Evolutionary conservation across 2,797 vertebrate genomes (phyloP), one percentile per base, ranked within the genome.

Genomic region (Benthosema pterotum): DNA sequence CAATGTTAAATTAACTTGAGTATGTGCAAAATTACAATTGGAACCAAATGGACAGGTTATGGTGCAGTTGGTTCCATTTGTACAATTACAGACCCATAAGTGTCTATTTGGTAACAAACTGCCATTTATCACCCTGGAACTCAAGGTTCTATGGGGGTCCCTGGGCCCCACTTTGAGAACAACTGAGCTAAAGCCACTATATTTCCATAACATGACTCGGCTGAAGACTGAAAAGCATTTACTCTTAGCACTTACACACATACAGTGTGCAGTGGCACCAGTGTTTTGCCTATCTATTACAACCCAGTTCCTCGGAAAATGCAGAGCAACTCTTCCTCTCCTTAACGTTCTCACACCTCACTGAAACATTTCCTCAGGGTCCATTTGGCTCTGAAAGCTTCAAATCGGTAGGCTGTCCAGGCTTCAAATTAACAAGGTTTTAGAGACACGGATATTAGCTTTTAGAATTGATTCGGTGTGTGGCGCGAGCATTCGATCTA

Each of bases 361-460:
- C 49, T 80, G 74, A 59, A 73, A 75, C 79, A 78, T 84, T 82
- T 69, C 69, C 78, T 80, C 74, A 65, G 62, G 80, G 72, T 76
- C 79, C 65, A 84, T 83, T 86, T 75, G 75, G 61, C 75, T 83
- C 82, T 66, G 61, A 82, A 77, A 75, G 80, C 81, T 78, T 87
- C 78, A 79, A 77, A 75, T 72, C 58, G 66, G 74, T 68, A 73
- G 60, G 43, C 74, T 63, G 53, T 74, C 81, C 19, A 3, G 60
- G 52, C 49, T 71, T 79, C 60, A 80, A 75, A 83, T 77, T 81
- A 90, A 85, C 82, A 80, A 75, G 66, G 74, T 86, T 87, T 80
- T 69, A 72, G 74, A 77, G 73, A 67, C 72, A 69, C 65, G 82
- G 77, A 75, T 74, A 71, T 71, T 72, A 78, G 77, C 74, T 89